Base-by-base conservation (phyloP, 1,140 invertebrate species). In the Berghia stephanieae region DNA sequence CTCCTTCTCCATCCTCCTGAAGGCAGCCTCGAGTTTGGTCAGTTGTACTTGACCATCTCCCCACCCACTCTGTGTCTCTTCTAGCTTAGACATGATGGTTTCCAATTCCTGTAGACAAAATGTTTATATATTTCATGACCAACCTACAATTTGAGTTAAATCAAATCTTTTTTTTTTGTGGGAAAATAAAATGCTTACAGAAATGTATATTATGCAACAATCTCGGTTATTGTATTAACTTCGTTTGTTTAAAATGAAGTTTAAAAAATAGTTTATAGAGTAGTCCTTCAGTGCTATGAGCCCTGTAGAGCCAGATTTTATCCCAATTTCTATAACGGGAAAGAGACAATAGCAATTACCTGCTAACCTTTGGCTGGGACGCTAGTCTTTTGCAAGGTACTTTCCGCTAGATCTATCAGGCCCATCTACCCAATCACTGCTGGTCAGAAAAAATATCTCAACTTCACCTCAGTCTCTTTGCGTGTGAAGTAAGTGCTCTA, bases 71-170 rank as follows among this genome's bases (percentile, higher is more conserved):
- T 85, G 83, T n/a, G 38, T 71, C 75, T 87, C 85, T 31, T 87
- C 86, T 46, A 84, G 60, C 42, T 79, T 79, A 27, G 78, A 77
- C 34, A 79, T 79, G 44, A 83, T 18, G 60, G 78, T 83, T 42
- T 87, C 86, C 6, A 86, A 40, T 42, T 86, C 86, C 86, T 87
- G 72, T 5, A 49, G 31, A 40, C 57, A 63, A 74, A 13, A 57
- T 34, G 18, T 16, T 8, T 36, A 36, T n/a, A 3, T 10, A 21
- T 71, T n/a, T 8, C 3, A 13, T 6, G n/a, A 10, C n/a, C 21
- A 4, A n/a, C 4, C n/a, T n/a, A 6, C 4, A n/a, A 13, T 6
- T 24, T n/a, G 16, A 46, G 34, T 71, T 6, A n/a, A 31, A 46
- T n/a, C 13, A n/a, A 27, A n/a, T 60, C 57, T n/a, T 5, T 60